Evolutionary conservation across 2,888 invertebrate genomes (phyloP).

Genomic region (Dryomyza anilis): DNA sequence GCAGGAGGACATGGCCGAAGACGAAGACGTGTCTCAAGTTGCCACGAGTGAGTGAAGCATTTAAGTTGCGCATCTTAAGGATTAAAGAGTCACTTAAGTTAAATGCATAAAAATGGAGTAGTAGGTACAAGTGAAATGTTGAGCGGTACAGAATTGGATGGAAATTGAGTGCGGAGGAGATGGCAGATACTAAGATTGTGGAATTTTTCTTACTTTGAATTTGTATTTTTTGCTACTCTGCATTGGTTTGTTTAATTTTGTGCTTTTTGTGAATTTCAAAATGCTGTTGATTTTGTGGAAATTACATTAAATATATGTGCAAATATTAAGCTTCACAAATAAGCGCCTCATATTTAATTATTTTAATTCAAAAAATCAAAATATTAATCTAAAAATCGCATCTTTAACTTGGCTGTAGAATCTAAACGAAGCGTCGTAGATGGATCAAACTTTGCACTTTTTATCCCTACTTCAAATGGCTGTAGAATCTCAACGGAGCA

Average conservation of each 20-base stretch:
- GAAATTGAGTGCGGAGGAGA: neutral
- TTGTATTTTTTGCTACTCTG: too few species aligned
- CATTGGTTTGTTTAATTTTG: constrained; percentile 56
- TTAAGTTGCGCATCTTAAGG: constrained; percentile 54
- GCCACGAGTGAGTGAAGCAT: constrained; percentile 25
- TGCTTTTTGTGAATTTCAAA: constrained; percentile 46
- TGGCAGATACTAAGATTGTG: neutral
- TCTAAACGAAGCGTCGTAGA: too few species aligned
- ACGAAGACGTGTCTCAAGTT: constrained; percentile 9
- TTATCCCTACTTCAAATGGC: too few species aligned
- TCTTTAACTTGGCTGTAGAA: too few species aligned
- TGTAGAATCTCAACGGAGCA: too few species aligned
- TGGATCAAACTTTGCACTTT: too few species aligned
- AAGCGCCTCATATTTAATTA: too few species aligned
- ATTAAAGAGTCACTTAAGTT: constrained; percentile 60
- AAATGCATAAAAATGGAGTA: constrained; percentile 57
- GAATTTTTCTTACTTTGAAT: neutral
- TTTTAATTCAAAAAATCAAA: too few species aligned
- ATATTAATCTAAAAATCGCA: too few species aligned
- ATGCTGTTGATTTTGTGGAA: constrained; percentile 36
- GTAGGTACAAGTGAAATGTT: constrained; percentile 40
- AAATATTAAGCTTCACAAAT: too few species aligned
- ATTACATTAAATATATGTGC: too few species aligned
- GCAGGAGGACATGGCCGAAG: neutral
- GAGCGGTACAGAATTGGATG: neutral